Evolutionary conservation across 2,113 vertebrate genomes (phyloP).

Genomic region (Meles meles): DNA sequence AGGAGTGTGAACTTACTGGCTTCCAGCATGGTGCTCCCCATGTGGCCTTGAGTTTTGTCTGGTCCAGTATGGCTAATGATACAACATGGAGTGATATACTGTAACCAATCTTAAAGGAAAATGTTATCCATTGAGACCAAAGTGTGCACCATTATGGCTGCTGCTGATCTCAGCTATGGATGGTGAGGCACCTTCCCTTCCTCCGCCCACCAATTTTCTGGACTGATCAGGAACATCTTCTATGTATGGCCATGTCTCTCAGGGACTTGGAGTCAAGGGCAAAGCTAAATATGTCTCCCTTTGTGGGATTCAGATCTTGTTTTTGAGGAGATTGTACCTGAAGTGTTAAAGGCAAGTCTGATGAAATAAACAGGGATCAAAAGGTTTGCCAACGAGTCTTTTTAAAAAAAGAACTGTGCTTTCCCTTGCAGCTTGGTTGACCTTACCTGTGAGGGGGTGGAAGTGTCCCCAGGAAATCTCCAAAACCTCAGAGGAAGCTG

Average conservation of each 20-base stretch:
- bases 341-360: slow-evolving; percentile 11
- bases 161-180: background rate
- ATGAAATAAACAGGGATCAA: background rate
- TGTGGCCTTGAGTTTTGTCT: slow-evolving; percentile 27
- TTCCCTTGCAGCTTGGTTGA: slow-evolving; percentile 35
- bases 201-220: background rate
- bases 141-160: background rate
- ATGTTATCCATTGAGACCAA: background rate
- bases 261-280: background rate
- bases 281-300: background rate
- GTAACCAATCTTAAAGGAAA: slow-evolving; percentile 20
- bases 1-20: background rate
- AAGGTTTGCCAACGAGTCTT: background rate
- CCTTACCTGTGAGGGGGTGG: slow-evolving; percentile 43
- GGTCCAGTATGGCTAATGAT: background rate
- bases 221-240: slow-evolving; percentile 38
- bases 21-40: background rate
- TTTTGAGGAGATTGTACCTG: background rate
- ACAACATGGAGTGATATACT: background rate
- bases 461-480: slow-evolving; percentile 56
- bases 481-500: slow-evolving; percentile 53
- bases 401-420: background rate
- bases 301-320: background rate
- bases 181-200: background rate
- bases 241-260: background rate